Base-by-base conservation (phyloP, 2,113 vertebrate genomes). In the Mus spicilegus region DNA sequence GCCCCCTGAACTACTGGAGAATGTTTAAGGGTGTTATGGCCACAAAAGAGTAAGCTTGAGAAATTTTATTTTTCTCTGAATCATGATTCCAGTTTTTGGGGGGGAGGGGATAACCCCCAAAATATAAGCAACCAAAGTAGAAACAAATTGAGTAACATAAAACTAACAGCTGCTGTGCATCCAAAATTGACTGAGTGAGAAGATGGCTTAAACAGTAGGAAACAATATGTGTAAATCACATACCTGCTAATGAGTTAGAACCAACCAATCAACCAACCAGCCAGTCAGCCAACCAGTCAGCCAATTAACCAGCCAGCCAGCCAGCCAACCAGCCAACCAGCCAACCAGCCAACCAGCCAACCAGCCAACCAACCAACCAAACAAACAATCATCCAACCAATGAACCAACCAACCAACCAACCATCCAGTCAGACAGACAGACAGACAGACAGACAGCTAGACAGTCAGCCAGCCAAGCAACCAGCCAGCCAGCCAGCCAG, bases 61-160 rank as follows among this genome's bases (percentile, higher is more conserved):
- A 75, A 95, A 90, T 16, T 56, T 36, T 70, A 58, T 58, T 94
- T 58, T 94, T 54, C 24, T 70, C 33, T 78, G 4, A 90, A 85
- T n/a, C 6, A 51, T 26, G 39, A 77, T 30, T 69, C 24, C 14
- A 81, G 10, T 16, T 13, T 22, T 5, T 5, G 16, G 9, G 36
- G 36, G 22, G 49, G 16, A 7, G 36, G 36, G 22, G 49, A 78
- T 67, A 46, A 88, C 1, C 19, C 24, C 54, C 22, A 82, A 92
- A n/a, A 3, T n/a, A 49, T 3, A 80, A 78, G 67, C 2, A 81
- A 75, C 13, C 39, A 49, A 90, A 67, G 19, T 46, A 90, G 61
- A 93, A 78, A 63, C 36, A 58, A 87, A 73, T 10, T n/a, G 39
- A 33, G 11, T 72, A 70, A 80, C 1, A 46, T 92, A 42, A 84